Evolutionary conservation across 2,888 invertebrate genomes (phyloP).

Genomic region (Eueremaeus valkanovi): DNA sequence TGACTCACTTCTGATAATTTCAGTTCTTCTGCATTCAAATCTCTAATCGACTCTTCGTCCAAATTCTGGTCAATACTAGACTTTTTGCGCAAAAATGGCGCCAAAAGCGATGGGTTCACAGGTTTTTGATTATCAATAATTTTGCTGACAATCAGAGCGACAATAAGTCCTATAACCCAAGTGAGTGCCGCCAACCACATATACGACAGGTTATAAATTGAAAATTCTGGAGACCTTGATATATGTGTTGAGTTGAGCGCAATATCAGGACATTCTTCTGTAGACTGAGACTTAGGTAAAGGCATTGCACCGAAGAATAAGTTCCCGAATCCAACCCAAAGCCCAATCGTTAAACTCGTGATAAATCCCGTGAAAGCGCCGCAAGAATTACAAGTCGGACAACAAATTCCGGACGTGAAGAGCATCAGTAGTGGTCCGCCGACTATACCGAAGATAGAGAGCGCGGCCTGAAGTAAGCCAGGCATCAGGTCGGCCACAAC

Average conservation of each 20-base stretch:
- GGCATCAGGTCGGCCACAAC: conserved; percentile 77
- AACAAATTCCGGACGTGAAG: conserved; percentile 79
- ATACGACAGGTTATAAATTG: conserved; percentile 55
- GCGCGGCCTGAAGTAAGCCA: conserved; percentile 77
- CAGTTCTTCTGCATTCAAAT: too few relatives aligned
- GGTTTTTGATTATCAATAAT: not conserved
- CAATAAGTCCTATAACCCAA: conserved; percentile 43
- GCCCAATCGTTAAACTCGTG: conserved; percentile 63
- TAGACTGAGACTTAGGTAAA: conserved; percentile 48
- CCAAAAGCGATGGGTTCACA: not conserved
- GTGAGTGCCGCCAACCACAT: conserved; percentile 52
- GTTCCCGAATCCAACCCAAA: conserved; percentile 81
- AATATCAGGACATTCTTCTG: conserved; percentile 44
- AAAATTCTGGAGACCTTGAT: conserved; percentile 46
- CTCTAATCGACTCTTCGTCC: too few relatives aligned
- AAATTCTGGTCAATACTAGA: too few relatives aligned
- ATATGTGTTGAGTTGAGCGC: not conserved
- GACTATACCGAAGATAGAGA: conserved; percentile 77
- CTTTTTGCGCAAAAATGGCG: not conserved
- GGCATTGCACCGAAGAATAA: conserved; percentile 62
- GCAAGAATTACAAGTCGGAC: conserved; percentile 60
- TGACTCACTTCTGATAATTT: not conserved
- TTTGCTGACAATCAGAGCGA: conserved; percentile 46
- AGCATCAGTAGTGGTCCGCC: conserved; percentile 81
- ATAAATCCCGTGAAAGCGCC: conserved; percentile 67